Base-by-base conservation (phyloP, 2,113 vertebrate species). In the Trichechus manatus region DNA sequence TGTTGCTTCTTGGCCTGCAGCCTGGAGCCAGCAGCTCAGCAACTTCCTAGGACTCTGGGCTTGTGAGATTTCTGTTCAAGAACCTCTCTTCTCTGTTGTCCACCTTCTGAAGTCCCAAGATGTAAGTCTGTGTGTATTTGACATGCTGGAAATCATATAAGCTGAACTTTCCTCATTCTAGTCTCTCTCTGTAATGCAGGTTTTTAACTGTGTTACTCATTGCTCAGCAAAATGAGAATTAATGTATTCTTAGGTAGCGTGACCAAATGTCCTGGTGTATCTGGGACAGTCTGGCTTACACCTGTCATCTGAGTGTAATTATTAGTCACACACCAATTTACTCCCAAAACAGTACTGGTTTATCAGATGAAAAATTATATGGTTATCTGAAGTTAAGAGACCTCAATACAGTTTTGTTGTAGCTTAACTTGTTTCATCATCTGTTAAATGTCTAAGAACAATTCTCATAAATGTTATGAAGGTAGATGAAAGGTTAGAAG, bases 1-100 rank as follows among this genome's bases (percentile, higher is more conserved):
- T 11, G 31, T 72, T 42, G 27, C 80, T 96, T 91, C 95, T 29
- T 42, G 83, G 27, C 25, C 86, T 93, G 83, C 93, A 74, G 86
- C 6, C 61, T 93, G 74, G 63, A n/a, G 80, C 22, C 63, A 74
- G 39, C 33, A 56, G 31, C 63, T 94, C 25, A 44, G 88, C 1
- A 0, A 29, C n/a, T 25, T 81, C 47, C 31, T 53, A 74, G 81
- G 22, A 31, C 56, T 64, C 33, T 82, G 42, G 50, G 39, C 39
- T 50, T 33, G 8, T 33, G 59, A 74, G 23, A 1, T 88, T 29
- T 79, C 42, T 47, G 68, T 33, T 23, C 39, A 42, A 22, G 5
- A n/a, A 25, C 13, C 47, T 64, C 11, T 44, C 66, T 79, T n/a
- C 29, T 87, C 47, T n/a, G 33, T 64, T 8, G 36, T 63, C 36